Evolutionary conservation across 2,888 invertebrate genomes (phyloP).

Genomic region (Cryptocephalus primarius): DNA sequence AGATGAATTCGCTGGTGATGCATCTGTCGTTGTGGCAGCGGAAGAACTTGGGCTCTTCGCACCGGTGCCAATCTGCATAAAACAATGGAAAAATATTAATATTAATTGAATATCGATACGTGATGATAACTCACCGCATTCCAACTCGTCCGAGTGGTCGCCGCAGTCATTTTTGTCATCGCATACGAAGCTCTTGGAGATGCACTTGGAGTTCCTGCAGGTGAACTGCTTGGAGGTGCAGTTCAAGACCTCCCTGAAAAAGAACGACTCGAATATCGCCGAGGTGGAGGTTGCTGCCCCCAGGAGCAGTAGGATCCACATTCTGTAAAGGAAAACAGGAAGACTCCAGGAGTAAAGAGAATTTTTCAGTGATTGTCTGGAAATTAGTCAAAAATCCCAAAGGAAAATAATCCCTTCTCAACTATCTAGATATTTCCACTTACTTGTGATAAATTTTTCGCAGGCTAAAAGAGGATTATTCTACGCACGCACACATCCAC

Average conservation of each 20-base stretch:
- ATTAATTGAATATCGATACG: not conserved
- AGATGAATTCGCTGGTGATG: slow-evolving; percentile 28
- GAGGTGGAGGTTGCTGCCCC: slow-evolving; percentile 13
- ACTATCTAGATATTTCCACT: no score
- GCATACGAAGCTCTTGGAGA: slow-evolving; percentile 18
- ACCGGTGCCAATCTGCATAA: slow-evolving; percentile 24
- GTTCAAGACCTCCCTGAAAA: slow-evolving; percentile 4
- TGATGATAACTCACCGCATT: slow-evolving; percentile 23
- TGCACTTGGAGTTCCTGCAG: slow-evolving; percentile 20
- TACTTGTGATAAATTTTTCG: no score
- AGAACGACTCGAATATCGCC: slow-evolving; percentile 12
- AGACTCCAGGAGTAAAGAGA: no score
- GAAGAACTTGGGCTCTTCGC: slow-evolving; percentile 27
- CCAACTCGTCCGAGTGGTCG: slow-evolving; percentile 24
- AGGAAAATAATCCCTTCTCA: no score
- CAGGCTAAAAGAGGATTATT: no score
- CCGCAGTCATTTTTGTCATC: slow-evolving; percentile 21
- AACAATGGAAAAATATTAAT: slow-evolving; percentile 1
- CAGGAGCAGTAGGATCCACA: slow-evolving; percentile 11
- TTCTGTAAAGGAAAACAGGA: slow-evolving; percentile 6
- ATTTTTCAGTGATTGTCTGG: no score
- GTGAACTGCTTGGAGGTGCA: slow-evolving; percentile 19
- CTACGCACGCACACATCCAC: no score
- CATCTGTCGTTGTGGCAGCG: slow-evolving; percentile 31
- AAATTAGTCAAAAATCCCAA: no score